Evolutionary conservation across 2,888 invertebrate species (phyloP).

Genomic region (Hetaerina titia): DNA sequence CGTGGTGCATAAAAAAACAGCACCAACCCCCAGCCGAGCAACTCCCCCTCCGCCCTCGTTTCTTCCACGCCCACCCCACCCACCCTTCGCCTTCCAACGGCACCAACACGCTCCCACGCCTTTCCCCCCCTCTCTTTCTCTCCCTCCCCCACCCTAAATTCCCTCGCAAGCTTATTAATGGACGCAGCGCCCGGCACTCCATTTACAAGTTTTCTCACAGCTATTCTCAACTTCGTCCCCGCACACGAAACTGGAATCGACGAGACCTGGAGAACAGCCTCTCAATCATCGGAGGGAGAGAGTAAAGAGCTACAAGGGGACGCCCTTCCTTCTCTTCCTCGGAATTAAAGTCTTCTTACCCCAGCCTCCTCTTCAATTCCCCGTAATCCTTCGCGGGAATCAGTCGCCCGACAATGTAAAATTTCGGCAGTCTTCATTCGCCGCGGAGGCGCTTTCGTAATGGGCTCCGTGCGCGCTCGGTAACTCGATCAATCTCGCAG

Average conservation of each 20-base stretch:
- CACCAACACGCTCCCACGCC: background rate
- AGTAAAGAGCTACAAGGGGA: background rate
- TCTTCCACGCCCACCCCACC: background rate
- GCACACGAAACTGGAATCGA: background rate
- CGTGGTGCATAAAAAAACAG: background rate
- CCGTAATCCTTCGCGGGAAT: background rate
- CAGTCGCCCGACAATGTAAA: background rate
- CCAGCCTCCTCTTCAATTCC: background rate
- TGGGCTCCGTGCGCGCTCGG: background rate
- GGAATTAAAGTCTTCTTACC: too few relatives aligned
- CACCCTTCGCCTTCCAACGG: background rate
- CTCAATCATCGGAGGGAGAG: background rate
- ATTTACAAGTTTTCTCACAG: background rate
- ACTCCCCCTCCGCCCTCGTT: background rate
- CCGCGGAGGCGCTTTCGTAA: slow-evolving; percentile 9
- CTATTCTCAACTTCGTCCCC: background rate
- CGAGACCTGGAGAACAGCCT: background rate
- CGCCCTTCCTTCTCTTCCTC: background rate
- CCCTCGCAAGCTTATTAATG: too few relatives aligned
- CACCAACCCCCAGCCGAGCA: background rate
- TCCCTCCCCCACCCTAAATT: too few relatives aligned
- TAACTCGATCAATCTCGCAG: slow-evolving; percentile 6
- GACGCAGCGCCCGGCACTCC: background rate
- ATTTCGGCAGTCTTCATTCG: background rate
- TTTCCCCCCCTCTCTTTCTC: background rate